phyloP scores from a whole-genome alignment of 2,888 invertebrate genomes.

The Escarpia spicata region DNA sequence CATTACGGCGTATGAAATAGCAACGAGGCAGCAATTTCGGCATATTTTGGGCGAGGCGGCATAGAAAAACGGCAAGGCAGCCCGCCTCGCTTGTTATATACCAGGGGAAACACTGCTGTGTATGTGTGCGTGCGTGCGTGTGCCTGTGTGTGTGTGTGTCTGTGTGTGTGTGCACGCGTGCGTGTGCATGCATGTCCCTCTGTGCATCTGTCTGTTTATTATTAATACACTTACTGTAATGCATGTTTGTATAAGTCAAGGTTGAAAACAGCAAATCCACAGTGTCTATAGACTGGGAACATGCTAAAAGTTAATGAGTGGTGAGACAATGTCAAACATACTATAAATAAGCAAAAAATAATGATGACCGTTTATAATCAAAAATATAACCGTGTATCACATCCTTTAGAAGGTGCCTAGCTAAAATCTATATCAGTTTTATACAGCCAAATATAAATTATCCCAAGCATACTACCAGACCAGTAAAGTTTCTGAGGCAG shows the following conservation, averaged over 20 bases:
- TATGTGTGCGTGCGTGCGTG: too few species aligned
- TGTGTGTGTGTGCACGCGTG: not conserved
- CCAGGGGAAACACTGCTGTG: too few species aligned
- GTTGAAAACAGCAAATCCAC: not conserved
- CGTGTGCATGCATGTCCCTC: not conserved
- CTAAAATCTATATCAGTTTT: not conserved
- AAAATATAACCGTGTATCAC: not conserved
- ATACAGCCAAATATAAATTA: not conserved
- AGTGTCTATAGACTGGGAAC: too few species aligned
- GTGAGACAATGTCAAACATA: not conserved
- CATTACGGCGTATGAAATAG: too few species aligned
- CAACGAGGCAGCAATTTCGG: too few species aligned
- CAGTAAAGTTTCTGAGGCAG: not conserved
- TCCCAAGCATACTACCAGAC: not conserved
- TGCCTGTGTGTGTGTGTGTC: not conserved
- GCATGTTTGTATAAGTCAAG: not conserved
- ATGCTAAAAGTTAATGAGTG: too few species aligned
- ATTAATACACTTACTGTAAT: too few species aligned
- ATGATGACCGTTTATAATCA: not conserved
- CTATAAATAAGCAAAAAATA: not conserved
- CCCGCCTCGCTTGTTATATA: too few species aligned
- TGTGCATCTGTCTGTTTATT: not conserved
- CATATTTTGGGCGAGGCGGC: too few species aligned
- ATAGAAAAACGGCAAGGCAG: too few species aligned
- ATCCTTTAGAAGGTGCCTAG: not conserved